Percentiles rank a stretch among this genome's conserved stretches.
Evolutionary conservation across 2,113 vertebrate genomes (phyloP).

Genomic region (Trachemys scripta): DNA sequence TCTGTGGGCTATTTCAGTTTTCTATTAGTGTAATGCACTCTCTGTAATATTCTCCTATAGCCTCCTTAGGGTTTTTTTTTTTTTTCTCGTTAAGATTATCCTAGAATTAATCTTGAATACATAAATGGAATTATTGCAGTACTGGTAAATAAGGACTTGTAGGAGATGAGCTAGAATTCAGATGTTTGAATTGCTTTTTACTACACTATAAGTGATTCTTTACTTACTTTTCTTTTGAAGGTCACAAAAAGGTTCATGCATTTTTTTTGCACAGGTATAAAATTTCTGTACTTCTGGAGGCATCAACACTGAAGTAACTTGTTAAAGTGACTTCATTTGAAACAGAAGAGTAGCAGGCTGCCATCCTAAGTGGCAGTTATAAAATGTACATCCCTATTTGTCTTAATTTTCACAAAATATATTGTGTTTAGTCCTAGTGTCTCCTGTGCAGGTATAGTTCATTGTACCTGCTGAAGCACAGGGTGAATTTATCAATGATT

Average conservation of each 20-base stretch:
- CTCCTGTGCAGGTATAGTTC: neutral
- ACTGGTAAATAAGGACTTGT: neutral
- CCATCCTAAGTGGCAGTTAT: neutral
- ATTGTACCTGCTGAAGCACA: neutral
- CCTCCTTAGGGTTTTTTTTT: neutral
- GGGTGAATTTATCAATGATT: neutral
- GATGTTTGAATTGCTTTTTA: neutral
- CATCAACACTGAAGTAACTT: neutral
- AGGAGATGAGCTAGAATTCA: neutral
- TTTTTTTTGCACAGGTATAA: neutral
- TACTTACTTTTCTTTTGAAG: neutral
- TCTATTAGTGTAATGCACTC: neutral
- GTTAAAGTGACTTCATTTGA: neutral
- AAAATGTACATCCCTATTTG: neutral
- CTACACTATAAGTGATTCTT: neutral
- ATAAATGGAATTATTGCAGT: neutral
- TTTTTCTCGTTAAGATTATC: neutral
- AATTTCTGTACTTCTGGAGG: neutral
- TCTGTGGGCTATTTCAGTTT: neutral
- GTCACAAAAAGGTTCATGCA: neutral
- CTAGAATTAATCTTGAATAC: neutral
- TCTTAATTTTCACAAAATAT: neutral
- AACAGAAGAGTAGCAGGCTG: neutral
- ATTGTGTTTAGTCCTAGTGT: neutral
- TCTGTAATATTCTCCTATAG: neutral